phyloP scores from a whole-genome alignment of 2,113 vertebrate genomes.

The Misgurnus mizolepis region DNA sequence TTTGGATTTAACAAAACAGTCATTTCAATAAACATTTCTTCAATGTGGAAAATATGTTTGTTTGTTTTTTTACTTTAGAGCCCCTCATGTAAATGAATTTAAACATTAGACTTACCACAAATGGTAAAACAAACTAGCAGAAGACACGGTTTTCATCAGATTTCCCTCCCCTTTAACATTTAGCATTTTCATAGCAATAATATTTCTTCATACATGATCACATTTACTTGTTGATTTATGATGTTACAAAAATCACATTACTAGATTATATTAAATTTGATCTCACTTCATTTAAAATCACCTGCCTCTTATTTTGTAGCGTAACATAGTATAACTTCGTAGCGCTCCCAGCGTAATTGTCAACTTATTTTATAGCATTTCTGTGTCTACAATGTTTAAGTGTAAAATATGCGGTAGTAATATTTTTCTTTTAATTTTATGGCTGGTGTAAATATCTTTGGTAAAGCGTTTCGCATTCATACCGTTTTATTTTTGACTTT shows the following conservation, averaged over 20 bases:
- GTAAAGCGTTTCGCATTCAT: no score
- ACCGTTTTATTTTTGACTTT: conserved; percentile 69
- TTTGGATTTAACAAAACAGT: no score
- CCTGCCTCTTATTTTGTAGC: not conserved
- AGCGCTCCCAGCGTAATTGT: not conserved
- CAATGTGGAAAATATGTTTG: conserved; percentile 41
- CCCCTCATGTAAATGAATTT: not conserved
- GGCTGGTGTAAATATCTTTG: not conserved
- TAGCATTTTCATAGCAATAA: not conserved
- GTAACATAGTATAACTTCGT: no score
- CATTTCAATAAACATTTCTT: conserved; percentile 22
- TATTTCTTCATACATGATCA: not conserved
- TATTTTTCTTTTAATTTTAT: not conserved
- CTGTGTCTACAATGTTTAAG: not conserved
- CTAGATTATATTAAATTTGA: not conserved
- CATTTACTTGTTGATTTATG: not conserved
- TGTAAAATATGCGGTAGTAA: not conserved
- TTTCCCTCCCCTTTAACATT: not conserved
- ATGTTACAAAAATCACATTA: not conserved
- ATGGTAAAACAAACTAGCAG: conserved; percentile 8
- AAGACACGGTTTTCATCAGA: not conserved
- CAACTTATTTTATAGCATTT: not conserved
- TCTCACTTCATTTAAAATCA: conserved; percentile 1
- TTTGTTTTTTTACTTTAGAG: not conserved
- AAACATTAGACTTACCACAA: not conserved